Evolutionary conservation across 2,888 invertebrate genomes (phyloP), one percentile per base, ranked within the genome.

Genomic region (Lymantria dispar): DNA sequence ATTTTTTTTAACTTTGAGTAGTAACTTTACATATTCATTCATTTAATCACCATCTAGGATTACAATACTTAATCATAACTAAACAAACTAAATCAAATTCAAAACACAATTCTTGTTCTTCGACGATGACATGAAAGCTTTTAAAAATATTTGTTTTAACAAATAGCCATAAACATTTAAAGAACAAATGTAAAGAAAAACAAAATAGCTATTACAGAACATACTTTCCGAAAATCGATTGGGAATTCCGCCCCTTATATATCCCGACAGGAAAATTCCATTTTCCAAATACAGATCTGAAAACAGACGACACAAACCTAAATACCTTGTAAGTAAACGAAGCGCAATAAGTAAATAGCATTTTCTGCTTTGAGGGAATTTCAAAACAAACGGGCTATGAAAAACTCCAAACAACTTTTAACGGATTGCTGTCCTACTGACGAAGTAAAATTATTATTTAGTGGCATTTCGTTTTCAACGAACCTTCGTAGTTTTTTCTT

Each of bases 241-340:
- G 85, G 85, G 83, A 85, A 88, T 87, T 80, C 81, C 78, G 64
- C 78, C 77, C 80, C 70, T 77, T 74, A 60, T 64, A 63, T 68
- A 72, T 78, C 79, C 79, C 81, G 78, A 89, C 88, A 89, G 83
- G 88, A 85, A 87, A 88, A 88, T 83, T 87, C 87, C 88, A 89
- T 89, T 89, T 86, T 78, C 76, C 76, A 78, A 87, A 88, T 82
- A 87, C 80, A 81, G 82, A 84, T 83, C 82, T 74, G 84, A 64
- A 74, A 77, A 83, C 80, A 82, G 78, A 80, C 83, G 83, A 80
- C 81, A 78, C 80, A 77, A 74, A 80, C 84, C 85, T 87, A 87
- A 88, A 88, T 87, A 86, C 88, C 87, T 86, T 85, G 87, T 89
- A 85, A 87, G 87, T 84, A 88, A 88, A 87, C 87, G 87, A 86